phyloP scores from a whole-genome alignment of 2,888 invertebrate genomes.

The Rosalia funebris region DNA sequence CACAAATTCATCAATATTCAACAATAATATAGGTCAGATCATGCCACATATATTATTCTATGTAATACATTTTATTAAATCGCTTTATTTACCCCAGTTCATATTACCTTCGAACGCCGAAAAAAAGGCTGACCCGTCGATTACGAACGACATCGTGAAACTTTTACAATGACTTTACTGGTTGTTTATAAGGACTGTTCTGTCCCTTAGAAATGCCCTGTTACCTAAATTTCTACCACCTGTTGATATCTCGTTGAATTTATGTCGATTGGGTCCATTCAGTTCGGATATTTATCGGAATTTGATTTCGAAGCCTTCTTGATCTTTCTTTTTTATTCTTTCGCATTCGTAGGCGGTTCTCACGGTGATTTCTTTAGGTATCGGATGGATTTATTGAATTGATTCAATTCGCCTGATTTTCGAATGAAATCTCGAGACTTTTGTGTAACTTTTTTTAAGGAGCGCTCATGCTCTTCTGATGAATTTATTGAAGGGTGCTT shows the following conservation, averaged over 20 bases:
- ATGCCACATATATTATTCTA: no score
- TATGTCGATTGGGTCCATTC: constrained; percentile 51
- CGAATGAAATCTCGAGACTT: constrained; percentile 17
- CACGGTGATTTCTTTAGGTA: constrained; percentile 42
- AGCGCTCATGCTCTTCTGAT: not conserved
- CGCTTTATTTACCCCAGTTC: no score
- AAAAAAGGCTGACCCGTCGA: no score
- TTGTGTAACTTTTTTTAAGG: constrained; percentile 13
- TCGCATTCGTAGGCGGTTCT: constrained; percentile 41
- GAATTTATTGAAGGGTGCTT: no score
- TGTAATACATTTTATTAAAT: no score
- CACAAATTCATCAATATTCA: no score
- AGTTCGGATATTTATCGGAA: constrained; percentile 49
- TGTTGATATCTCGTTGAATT: constrained; percentile 48
- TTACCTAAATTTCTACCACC: constrained; percentile 50
- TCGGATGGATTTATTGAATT: constrained; percentile 34
- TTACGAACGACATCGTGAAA: no score
- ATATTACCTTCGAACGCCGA: no score
- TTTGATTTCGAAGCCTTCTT: constrained; percentile 46
- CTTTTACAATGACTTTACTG: constrained; percentile 42
- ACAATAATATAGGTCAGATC: no score
- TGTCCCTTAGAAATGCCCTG: constrained; percentile 36
- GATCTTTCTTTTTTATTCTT: constrained; percentile 33
- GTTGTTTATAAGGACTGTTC: constrained; percentile 38
- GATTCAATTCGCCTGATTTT: constrained; percentile 22